Conservation (phyloP, 2,113 vertebrate species). For the Peromyscus polionotus region DNA sequence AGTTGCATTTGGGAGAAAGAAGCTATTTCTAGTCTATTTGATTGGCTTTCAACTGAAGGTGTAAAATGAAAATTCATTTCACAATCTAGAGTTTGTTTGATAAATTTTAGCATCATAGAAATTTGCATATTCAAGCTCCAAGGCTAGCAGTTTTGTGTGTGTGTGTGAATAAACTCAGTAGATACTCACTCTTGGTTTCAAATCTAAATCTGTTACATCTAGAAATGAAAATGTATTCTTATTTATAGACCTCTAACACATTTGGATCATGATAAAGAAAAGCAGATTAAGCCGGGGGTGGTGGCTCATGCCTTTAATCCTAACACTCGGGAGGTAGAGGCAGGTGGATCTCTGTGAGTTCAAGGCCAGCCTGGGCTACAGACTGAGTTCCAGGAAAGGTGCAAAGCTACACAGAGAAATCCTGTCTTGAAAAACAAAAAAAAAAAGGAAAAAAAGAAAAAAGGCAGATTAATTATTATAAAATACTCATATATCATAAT, state of each 20-base stretch:
- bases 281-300: too few species aligned
- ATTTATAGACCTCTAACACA: background rate
- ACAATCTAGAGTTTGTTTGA: background rate
- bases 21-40: background rate
- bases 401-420: too few species aligned
- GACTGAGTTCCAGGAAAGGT: too few species aligned
- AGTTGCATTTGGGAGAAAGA: background rate
- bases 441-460: too few species aligned
- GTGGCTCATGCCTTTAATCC: too few species aligned
- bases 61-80: background rate
- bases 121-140: background rate
- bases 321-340: too few species aligned
- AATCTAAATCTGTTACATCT: background rate
- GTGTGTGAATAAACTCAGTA: background rate
- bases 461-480: background rate
- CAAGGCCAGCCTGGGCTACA: too few species aligned
- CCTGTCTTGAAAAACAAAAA: too few species aligned
- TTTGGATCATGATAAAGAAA: background rate
- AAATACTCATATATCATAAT: background rate
- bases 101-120: background rate
- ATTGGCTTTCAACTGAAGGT: background rate
- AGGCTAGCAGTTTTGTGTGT: background rate
- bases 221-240: conserved; percentile 13
- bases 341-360: too few species aligned
- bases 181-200: background rate